phyloP scores from a whole-genome alignment of 2,888 invertebrate species.

The Chesias legatella region DNA sequence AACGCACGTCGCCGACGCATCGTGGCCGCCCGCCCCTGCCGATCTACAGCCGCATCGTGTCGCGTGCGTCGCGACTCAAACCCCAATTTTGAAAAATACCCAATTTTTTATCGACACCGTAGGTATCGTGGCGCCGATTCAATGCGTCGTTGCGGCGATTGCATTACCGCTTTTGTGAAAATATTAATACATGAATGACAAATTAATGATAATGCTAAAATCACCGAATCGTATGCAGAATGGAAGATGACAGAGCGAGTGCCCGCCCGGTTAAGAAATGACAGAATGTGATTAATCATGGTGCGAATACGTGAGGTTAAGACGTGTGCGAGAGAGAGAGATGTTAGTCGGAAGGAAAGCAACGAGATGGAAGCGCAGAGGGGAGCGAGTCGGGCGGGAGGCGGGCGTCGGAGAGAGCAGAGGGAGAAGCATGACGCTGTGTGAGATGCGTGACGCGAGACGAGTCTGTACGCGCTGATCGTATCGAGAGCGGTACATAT shows the following conservation, averaged over 20 bases:
- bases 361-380: constrained; percentile 75
- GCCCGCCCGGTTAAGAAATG: constrained; percentile 55
- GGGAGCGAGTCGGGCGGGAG: constrained; percentile 69
- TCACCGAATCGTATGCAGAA: constrained; percentile 56
- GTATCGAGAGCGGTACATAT: constrained; percentile 61
- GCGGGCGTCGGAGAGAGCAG: constrained; percentile 70
- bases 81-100: constrained; percentile 35
- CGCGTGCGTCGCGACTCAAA: constrained; percentile 32
- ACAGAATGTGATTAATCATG: constrained; percentile 51
- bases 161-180: constrained; percentile 80
- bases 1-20: constrained; percentile 77
- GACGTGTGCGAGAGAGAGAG: constrained; percentile 59
- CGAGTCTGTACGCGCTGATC: constrained; percentile 58
- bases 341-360: constrained; percentile 53
- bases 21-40: constrained; percentile 51
- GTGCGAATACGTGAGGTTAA: constrained; percentile 68
- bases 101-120: constrained; percentile 48
- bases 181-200: constrained; percentile 69
- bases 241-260: constrained; percentile 48
- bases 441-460: constrained; percentile 61
- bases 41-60: constrained; percentile 31
- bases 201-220: constrained; percentile 59
- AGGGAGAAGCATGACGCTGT: constrained; percentile 74
- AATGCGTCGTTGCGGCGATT: constrained; percentile 74
- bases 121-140: constrained; percentile 28